Evolutionary conservation across 2,888 invertebrate genomes (phyloP), one percentile per base, ranked within the genome.

Genomic region (Dryobota labecula): DNA sequence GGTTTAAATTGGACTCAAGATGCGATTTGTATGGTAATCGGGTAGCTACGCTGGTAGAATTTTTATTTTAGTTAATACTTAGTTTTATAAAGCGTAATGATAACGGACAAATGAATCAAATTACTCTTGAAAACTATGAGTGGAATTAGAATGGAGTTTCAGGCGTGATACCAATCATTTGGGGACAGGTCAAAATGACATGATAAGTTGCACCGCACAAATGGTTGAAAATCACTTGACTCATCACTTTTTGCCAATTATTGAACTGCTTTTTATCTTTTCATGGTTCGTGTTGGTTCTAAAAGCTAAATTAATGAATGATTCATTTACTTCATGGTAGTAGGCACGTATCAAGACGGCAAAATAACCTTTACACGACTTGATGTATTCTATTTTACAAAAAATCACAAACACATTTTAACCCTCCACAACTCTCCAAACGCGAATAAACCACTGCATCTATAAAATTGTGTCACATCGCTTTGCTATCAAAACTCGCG

Each of bases 381-480:
- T 24, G 15, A 18, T 27, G 27, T 51, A 8, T 8, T 61, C 51
- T 38, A 36, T 66, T 36, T 38, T 1, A 53, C 45, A 53, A 62
- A 68, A 53, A 62, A 68, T 67, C 38, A 75, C 20, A 53, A 56
- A 74, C 45, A 61, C 54, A 70, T 67, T 64, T 64, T 27, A 63
- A 61, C 58, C 62, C 56, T 41, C 53, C 18, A 60, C 27, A 27
- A 24, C 64, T 68, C 64, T 47, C 45, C 38, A 36, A 60, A 45
- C 30, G 58, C 47, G 36, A 56, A 69, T 74, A 70, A 83, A 70
- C 15, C 49, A 70, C 61, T 68, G 43, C 84, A 69, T 76, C 72
- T 65, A 84, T 76, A 75, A 80, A 85, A 77, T 68, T 54, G 69
- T 84, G 78, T 67, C 82, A 61, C 79, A 73, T 78, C 63, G 66